Percentiles rank a stretch among this genome's conserved stretches.
These are phyloP conservation scores for Lagopus muta DNA, from an alignment of 2,113 vertebrate species.

Conservation along the genomic window DNA sequence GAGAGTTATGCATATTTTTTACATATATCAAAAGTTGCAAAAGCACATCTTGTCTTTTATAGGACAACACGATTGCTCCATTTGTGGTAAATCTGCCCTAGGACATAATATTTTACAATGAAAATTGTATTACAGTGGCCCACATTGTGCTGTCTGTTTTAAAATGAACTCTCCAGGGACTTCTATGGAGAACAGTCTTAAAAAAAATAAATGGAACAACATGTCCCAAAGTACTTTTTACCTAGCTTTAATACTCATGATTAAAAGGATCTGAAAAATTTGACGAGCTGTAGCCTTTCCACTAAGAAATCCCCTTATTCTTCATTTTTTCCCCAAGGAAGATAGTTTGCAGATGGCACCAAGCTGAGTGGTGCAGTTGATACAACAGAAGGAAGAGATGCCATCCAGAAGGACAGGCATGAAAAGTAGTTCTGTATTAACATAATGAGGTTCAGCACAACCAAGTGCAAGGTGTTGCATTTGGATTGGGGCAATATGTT, in stretches of 20 bases:
- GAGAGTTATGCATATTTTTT: slow-evolving; percentile 28
- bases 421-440: too few relatives aligned
- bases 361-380: too few relatives aligned
- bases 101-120: slow-evolving; percentile 59
- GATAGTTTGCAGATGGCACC: too few relatives aligned
- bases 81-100: slow-evolving; percentile 53
- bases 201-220: slow-evolving; percentile 57
- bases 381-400: too few relatives aligned
- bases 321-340: background rate
- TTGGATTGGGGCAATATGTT: too few relatives aligned
- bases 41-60: slow-evolving; percentile 28
- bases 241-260: slow-evolving; percentile 17
- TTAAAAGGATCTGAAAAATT: background rate
- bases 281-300: background rate
- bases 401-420: too few relatives aligned
- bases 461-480: too few relatives aligned
- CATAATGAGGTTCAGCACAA: too few relatives aligned
- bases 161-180: slow-evolving; percentile 34
- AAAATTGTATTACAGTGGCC: slow-evolving; percentile 58
- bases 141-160: slow-evolving; percentile 46
- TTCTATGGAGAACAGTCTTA: background rate
- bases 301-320: background rate
- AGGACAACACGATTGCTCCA: slow-evolving; percentile 35
- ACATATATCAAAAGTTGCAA: slow-evolving; percentile 35
- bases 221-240: slow-evolving; percentile 25